Base-by-base conservation (phyloP, 53 echinoderm and acorn worm genomes). In the Luidia sarsii region DNA sequence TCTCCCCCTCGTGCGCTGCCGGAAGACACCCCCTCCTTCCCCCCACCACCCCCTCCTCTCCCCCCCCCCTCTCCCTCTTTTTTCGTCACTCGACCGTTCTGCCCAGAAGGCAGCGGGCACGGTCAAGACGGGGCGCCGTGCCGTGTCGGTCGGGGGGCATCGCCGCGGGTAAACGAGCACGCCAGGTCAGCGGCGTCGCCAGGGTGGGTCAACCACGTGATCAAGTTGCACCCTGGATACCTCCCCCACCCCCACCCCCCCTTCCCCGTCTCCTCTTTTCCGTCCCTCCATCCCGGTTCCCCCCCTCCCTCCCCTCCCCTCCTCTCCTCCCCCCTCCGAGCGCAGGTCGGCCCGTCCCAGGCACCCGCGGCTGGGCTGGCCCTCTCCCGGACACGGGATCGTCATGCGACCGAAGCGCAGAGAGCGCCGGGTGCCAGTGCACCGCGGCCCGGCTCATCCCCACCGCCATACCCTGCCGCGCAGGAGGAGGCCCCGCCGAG, bases 81-180 rank as follows among this genome's bases (percentile, higher is more conserved):
- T 61, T 77, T 77, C 77, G 77, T 77, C 77, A 77, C 60, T 77
- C 77, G 77, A 77, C 77, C 77, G 77, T 77, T 46, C 61, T 77
- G 77, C 77, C 77, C 61, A 59, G 77, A 77, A 77, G 77, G 77
- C 77, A 77, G 32, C 33, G 22, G 2, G 39, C 60, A 77, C 77
- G 77, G 77, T 61, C 77, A 77, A 77, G 77, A 77, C 60, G 61
- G 46, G 60, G 14, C 59, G 77, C 45, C 77, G 77, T 54, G 33
- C 43, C 61, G 34, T 45, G 45, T 60, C 61, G 60, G 16, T 45
- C 77, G 45, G 61, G 77, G 60, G 30, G 14, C 27, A 11, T 38
- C 60, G 60, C 60, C 31, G 77, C 33, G 77, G 77, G 61, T 37
- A 77, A 77, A n/a, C n/a, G 61, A 61, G 60, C 77, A 46, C 60